phyloP scores from a whole-genome alignment of 2,888 invertebrate species.

The Helleia helle region DNA sequence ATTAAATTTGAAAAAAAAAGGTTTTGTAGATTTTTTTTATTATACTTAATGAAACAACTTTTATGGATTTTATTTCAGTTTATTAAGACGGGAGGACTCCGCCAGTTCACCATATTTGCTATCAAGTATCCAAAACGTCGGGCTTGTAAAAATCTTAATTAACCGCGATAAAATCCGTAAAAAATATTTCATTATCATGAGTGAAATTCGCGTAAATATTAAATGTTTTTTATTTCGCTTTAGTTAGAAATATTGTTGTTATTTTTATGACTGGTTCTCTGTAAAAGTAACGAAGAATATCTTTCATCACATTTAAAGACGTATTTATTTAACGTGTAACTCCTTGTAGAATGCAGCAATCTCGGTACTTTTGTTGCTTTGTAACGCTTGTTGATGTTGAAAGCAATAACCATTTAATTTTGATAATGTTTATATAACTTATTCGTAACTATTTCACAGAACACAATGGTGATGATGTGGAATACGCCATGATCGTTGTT shows the following conservation, averaged over 20 bases:
- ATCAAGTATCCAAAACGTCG: no score
- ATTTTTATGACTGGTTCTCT: not conserved
- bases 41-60: no score
- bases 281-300: not conserved
- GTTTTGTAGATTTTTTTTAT: not conserved
- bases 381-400: slow-evolving; percentile 4
- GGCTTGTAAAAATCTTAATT: no score
- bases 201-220: no score
- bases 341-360: not conserved
- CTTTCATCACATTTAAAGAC: not conserved
- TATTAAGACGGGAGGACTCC: no score
- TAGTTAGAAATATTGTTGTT: not conserved
- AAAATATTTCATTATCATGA: no score
- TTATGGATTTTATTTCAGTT: no score
- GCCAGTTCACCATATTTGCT: no score
- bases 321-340: not conserved
- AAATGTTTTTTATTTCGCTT: no score
- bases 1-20: not conserved
- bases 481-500: slow-evolving; percentile 92
- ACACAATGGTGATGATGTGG: slow-evolving; percentile 82
- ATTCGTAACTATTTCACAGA: slow-evolving; percentile 36
- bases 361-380: slow-evolving; percentile 3
- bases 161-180: no score
- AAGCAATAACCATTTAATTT: not conserved
- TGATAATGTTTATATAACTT: slow-evolving; percentile 10